These are phyloP conservation scores for Plodia interpunctella DNA, from an alignment of 1,140 invertebrate species.

Conservation along the genomic window DNA sequence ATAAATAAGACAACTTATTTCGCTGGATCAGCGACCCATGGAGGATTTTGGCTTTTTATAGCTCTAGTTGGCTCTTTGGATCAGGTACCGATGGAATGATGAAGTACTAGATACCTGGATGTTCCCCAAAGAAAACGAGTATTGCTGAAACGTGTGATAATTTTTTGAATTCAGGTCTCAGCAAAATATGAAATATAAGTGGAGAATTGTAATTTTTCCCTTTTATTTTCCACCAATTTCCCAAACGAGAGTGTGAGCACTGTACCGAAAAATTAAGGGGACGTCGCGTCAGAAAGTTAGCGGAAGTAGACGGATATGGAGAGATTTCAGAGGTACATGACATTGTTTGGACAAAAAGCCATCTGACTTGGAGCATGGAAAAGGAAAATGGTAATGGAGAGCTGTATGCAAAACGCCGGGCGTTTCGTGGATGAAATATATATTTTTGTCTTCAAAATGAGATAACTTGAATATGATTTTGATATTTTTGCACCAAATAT, in stretches of 20 bases:
- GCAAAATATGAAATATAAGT: background rate
- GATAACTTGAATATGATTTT: no score
- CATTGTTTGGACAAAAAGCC: background rate
- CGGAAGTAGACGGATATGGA: conserved; percentile 4
- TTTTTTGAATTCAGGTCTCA: no score
- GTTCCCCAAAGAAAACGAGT: no score
- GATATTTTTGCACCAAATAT: no score
- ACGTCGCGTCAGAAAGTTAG: conserved; percentile 3
- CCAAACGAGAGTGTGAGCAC: background rate
- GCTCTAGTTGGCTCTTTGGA: no score
- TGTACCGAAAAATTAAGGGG: conserved; percentile 12
- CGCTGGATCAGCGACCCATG: no score
- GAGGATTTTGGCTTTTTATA: no score
- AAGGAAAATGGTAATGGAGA: background rate
- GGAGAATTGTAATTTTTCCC: background rate
- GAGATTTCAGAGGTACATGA: background rate
- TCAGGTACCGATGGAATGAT: no score
- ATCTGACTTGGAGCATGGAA: background rate
- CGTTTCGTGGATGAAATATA: no score
- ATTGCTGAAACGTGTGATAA: background rate
- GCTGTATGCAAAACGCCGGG: background rate
- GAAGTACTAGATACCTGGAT: no score
- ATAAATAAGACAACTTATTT: no score
- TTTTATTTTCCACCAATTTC: conserved; percentile 4
- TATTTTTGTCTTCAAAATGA: no score